Percentiles rank a stretch among this genome's conserved stretches.
These are phyloP conservation scores for Trochalopteron elliotii DNA, from an alignment of 2,113 vertebrate genomes.

Conservation along the genomic window DNA sequence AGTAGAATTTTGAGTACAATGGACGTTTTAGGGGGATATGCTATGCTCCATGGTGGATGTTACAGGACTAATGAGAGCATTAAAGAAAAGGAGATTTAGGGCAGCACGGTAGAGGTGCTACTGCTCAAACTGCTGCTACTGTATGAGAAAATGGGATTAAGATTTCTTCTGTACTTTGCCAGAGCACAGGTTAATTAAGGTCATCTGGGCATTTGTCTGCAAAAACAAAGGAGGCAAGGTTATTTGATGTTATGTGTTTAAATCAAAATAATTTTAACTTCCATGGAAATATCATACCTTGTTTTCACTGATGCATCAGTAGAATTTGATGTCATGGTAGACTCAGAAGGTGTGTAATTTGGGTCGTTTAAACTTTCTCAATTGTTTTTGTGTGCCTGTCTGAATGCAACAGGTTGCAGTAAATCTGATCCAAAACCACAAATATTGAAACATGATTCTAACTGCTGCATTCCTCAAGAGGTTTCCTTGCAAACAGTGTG, in stretches of 20 bases:
- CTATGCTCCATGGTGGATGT: background rate
- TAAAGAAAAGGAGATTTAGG: slow-evolving; percentile 56
- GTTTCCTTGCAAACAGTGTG: background rate
- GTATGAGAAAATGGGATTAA: slow-evolving; percentile 59
- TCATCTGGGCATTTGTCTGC: background rate
- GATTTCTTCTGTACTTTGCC: slow-evolving; percentile 39
- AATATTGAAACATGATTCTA: background rate
- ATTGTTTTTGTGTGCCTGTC: background rate
- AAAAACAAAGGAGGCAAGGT: background rate
- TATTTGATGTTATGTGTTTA: background rate
- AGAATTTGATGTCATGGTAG: background rate
- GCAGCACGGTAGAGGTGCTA: background rate
- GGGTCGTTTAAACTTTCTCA: background rate
- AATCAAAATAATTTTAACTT: background rate
- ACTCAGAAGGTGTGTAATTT: background rate
- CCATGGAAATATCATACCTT: background rate
- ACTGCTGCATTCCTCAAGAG: background rate
- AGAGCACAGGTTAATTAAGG: slow-evolving; percentile 38
- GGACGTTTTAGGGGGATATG: background rate
- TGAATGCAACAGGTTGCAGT: background rate
- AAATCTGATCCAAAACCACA: background rate
- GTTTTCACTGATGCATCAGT: background rate
- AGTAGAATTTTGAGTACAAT: background rate
- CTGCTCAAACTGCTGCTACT: slow-evolving; percentile 17
- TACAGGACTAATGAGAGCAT: slow-evolving; percentile 50